Evolutionary conservation across 2,797 vertebrate species (phyloP).

Genomic region (Micrastur ruficollis): DNA sequence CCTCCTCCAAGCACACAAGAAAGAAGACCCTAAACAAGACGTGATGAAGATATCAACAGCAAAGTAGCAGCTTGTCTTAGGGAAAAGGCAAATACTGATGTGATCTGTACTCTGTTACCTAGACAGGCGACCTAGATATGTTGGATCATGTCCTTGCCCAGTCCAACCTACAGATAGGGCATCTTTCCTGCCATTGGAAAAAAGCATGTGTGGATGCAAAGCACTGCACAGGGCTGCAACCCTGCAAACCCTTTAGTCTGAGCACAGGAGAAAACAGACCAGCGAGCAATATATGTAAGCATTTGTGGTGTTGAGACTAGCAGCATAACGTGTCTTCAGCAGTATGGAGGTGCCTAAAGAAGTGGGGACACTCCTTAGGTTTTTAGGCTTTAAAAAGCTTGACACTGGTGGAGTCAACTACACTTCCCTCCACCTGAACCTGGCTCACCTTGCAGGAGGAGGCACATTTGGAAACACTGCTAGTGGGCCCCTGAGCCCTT

Average conservation of each 20-base stretch:
- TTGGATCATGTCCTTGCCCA: not conserved
- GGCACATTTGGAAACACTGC: fast-evolving
- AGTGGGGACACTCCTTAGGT: not conserved
- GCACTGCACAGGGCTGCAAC: not conserved
- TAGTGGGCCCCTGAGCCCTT: fast-evolving
- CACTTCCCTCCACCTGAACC: too few relatives aligned
- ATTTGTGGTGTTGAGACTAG: not conserved
- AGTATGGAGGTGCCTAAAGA: not conserved
- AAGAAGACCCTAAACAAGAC: not conserved
- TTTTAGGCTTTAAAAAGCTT: not conserved
- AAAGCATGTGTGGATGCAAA: fast-evolving
- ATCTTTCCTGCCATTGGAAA: not conserved
- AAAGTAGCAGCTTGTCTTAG: not conserved
- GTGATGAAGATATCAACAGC: not conserved
- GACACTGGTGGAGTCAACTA: not conserved
- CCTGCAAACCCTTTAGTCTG: too few relatives aligned
- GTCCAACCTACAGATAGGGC: too few relatives aligned
- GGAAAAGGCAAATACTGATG: not conserved
- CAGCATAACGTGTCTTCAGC: not conserved
- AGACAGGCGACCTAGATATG: not conserved
- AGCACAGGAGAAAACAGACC: not conserved
- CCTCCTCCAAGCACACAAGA: not conserved
- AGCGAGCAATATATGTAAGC: fast-evolving
- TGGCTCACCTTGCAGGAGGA: not conserved
- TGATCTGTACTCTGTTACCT: not conserved